Evolutionary conservation across 2,888 invertebrate species (phyloP).

Genomic region (Branchellion lobata): DNA sequence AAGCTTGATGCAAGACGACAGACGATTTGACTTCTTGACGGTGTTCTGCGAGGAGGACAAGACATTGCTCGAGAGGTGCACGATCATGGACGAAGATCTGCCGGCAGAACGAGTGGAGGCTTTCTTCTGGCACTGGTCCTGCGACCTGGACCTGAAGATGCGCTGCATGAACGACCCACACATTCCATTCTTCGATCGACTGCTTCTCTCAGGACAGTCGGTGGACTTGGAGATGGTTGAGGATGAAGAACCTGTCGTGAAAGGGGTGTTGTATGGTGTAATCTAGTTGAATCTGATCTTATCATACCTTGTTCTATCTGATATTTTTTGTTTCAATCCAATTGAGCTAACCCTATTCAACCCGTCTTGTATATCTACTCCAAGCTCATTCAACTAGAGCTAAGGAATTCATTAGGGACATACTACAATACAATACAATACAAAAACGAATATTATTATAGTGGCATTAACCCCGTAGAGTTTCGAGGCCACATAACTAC

Average conservation of each 20-base stretch:
- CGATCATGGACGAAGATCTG: background rate
- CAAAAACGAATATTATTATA: no score
- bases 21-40: background rate
- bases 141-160: conserved; percentile 28
- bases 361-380: no score
- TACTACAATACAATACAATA: no score
- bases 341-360: no score
- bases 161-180: conserved; percentile 38
- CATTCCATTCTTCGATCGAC: background rate
- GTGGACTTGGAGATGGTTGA: background rate
- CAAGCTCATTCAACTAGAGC: no score
- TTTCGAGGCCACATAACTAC: no score
- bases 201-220: background rate
- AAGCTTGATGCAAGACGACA: background rate
- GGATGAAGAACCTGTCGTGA: background rate
- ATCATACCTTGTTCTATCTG: no score
- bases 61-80: background rate
- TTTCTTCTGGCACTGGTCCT: background rate
- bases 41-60: background rate
- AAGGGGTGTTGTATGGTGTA: no score
- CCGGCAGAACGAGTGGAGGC: background rate
- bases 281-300: no score
- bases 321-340: no score
- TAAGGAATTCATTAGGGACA: no score
- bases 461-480: no score